Evolutionary conservation across 2,888 invertebrate genomes (phyloP).

Genomic region (Drosophila rubida): DNA sequence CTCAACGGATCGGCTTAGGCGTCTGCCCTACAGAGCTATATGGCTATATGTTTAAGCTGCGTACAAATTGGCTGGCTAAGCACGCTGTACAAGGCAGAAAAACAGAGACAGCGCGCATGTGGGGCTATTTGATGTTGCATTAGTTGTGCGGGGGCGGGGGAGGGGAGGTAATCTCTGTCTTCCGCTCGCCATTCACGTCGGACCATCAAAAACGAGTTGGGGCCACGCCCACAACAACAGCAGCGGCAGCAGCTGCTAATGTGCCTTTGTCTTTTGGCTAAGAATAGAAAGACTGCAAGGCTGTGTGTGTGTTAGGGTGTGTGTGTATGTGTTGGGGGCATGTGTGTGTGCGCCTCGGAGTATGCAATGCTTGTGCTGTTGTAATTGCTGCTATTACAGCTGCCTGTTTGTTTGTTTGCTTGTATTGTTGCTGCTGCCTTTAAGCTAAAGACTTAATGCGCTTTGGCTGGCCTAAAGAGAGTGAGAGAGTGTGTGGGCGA

Average conservation of each 20-base stretch:
- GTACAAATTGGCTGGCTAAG: constrained; percentile 49
- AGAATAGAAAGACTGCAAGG: constrained; percentile 17
- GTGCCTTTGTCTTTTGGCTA: constrained; percentile 54
- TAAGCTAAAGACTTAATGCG: constrained; percentile 78
- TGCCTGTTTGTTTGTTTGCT: constrained; percentile 56
- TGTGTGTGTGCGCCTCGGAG: constrained; percentile 23
- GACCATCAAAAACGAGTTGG: constrained; percentile 15
- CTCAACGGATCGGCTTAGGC: constrained; percentile 26
- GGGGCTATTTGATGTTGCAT: constrained; percentile 46
- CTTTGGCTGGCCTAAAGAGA: constrained; percentile 50
- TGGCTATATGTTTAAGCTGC: constrained; percentile 51
- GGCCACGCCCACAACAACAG: constrained; percentile 30
- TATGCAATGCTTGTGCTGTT: constrained; percentile 47
- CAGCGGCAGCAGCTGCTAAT: constrained; percentile 56
- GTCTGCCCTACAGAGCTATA: constrained; percentile 4
- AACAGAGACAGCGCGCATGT: constrained; percentile 11
- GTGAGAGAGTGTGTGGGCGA: constrained; percentile 4
- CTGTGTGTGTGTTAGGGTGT: not conserved
- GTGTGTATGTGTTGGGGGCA: constrained; percentile 10
- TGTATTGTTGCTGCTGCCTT: constrained; percentile 43
- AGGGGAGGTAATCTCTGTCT: constrained; percentile 32
- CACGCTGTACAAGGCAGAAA: not conserved
- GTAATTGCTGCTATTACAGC: constrained; percentile 77
- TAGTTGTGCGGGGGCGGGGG: no score
- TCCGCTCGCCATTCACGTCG: constrained; percentile 12